Evolutionary conservation across 1,140 invertebrate species (phyloP).

Genomic region (Campoletis sonorensis): DNA sequence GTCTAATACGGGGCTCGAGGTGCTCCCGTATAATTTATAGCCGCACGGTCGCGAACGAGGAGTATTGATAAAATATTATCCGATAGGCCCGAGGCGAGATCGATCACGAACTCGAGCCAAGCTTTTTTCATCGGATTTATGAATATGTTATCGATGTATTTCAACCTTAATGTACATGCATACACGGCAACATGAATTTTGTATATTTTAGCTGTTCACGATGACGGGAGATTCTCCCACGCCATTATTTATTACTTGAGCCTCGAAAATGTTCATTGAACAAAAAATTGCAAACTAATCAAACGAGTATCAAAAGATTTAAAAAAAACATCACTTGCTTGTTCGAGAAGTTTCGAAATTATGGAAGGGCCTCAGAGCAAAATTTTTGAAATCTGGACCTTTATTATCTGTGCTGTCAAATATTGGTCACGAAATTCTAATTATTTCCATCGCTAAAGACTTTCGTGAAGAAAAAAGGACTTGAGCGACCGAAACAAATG

Average conservation of each 20-base stretch:
- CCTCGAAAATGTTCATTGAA: not conserved
- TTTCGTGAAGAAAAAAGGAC: no score
- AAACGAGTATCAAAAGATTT: no score
- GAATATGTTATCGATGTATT: constrained; percentile 17
- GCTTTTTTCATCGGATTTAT: constrained; percentile 15
- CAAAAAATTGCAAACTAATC: no score
- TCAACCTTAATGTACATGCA: not conserved
- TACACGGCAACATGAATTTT: not conserved
- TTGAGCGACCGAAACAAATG: no score
- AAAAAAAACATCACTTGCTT: not conserved
- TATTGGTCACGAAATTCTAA: no score
- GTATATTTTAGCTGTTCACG: constrained; percentile 11
- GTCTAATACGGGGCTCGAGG: constrained; percentile 48
- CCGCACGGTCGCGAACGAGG: not conserved
- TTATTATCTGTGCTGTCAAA: no score
- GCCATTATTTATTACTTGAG: constrained; percentile 25
- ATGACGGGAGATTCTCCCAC: constrained; percentile 28
- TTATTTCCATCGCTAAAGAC: no score
- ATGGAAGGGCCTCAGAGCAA: no score
- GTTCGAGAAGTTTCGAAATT: no score
- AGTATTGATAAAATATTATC: constrained; percentile 40
- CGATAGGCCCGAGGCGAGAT: constrained; percentile 15
- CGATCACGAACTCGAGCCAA: not conserved
- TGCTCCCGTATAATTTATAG: constrained; percentile 49
- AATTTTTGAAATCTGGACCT: no score